Percentiles rank a stretch among this genome's conserved stretches.
Evolutionary conservation across 2,888 invertebrate genomes (phyloP).

Genomic region (Macrosiphum euphorbiae): DNA sequence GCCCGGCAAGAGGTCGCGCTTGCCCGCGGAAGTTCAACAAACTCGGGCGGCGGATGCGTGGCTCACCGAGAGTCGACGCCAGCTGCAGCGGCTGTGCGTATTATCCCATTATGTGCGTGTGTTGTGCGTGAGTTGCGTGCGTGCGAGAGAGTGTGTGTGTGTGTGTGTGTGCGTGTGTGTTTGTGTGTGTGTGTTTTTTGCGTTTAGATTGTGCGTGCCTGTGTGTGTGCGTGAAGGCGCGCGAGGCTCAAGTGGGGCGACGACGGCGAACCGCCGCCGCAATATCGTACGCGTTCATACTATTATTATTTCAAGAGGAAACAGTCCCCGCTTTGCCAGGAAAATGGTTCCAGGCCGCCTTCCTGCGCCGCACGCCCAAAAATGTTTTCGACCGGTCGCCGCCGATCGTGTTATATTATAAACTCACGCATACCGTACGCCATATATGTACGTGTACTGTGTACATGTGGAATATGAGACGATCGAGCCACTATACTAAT

Average conservation of each 20-base stretch:
- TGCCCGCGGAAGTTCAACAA: conserved; percentile 59
- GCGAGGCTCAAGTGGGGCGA: background rate
- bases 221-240: background rate
- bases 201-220: background rate
- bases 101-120: background rate
- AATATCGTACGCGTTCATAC: conserved; percentile 34
- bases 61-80: conserved; percentile 20
- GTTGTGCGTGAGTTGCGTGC: background rate
- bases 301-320: conserved; percentile 47
- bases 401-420: background rate
- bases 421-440: background rate
- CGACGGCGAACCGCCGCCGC: conserved; percentile 31
- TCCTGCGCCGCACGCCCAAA: background rate
- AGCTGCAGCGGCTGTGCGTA: conserved; percentile 44
- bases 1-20: conserved; percentile 56
- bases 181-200: background rate
- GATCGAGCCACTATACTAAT: background rate
- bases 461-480: background rate
- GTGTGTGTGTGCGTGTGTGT: too few relatives aligned
- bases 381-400: background rate
- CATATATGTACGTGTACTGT: background rate
- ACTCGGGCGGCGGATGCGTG: conserved; percentile 48
- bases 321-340: background rate
- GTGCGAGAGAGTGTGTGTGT: background rate
- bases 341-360: conserved; percentile 15